Conservation (phyloP, 2,888 invertebrate species). For the Amblyjoppa proteus region DNA sequence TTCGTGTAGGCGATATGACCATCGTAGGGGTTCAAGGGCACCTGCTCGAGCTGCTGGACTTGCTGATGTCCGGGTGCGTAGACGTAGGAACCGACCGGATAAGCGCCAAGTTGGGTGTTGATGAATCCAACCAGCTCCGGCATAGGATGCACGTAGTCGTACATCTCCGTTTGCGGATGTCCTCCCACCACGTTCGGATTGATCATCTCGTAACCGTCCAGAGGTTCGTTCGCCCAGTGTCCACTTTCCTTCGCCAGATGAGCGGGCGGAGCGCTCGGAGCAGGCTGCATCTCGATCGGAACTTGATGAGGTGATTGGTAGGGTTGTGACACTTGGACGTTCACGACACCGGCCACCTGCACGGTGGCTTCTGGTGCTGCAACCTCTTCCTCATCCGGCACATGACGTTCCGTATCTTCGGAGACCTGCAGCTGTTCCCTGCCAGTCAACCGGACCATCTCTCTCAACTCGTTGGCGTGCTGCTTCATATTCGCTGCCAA, state of each 20-base stretch:
- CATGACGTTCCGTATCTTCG: not conserved
- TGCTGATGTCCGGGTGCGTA: constrained; percentile 75
- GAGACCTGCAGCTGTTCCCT: constrained; percentile 33
- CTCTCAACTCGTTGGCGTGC: constrained; percentile 68
- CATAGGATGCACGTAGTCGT: constrained; percentile 85
- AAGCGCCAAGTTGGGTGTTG: constrained; percentile 86
- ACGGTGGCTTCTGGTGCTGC: not conserved
- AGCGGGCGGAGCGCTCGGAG: not conserved
- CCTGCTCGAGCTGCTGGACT: constrained; percentile 73
- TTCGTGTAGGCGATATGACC: constrained; percentile 73
- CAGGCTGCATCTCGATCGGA: constrained; percentile 22
- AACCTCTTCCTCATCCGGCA: constrained; percentile 22
- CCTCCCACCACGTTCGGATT: constrained; percentile 54
- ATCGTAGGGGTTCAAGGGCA: constrained; percentile 74
- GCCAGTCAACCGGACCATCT: constrained; percentile 70
- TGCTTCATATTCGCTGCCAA: constrained; percentile 74
- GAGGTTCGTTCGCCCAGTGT: constrained; percentile 76
- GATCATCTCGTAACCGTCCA: constrained; percentile 72
- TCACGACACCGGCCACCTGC: constrained; percentile 28
- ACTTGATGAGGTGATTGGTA: constrained; percentile 53
- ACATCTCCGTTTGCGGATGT: constrained; percentile 79
- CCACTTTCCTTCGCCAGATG: constrained; percentile 56
- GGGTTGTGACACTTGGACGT: constrained; percentile 37
- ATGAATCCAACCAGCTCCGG: constrained; percentile 86
- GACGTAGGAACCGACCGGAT: constrained; percentile 81